Percentiles rank a stretch among this genome's conserved stretches.
Evolutionary conservation across 2,797 vertebrate species (phyloP).

Genomic region (Scyliorhinus canicula): DNA sequence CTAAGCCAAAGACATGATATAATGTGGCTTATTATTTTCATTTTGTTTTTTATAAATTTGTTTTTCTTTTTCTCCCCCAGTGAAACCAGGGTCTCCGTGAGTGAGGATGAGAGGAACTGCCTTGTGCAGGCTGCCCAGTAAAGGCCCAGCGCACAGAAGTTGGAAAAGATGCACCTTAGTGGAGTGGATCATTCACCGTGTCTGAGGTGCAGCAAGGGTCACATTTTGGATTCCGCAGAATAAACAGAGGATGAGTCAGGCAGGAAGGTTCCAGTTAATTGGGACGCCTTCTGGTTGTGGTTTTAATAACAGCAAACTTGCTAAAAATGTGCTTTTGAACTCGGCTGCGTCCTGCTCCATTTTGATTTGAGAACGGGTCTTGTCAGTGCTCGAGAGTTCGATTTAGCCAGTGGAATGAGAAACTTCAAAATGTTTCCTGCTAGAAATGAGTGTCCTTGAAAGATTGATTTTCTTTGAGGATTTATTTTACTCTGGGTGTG

Average conservation of each 20-base stretch:
- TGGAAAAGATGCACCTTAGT: neutral
- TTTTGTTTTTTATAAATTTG: neutral
- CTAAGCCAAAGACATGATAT: neutral
- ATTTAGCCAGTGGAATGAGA: neutral
- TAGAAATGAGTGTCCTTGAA: neutral
- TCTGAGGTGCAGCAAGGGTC: neutral
- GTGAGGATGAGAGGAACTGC: neutral
- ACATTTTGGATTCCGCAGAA: neutral
- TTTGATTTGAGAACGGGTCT: neutral
- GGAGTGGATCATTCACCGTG: neutral
- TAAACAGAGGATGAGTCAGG: neutral
- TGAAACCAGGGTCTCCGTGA: neutral
- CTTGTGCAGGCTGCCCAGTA: neutral
- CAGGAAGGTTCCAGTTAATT: neutral
- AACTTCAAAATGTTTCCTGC: neutral
- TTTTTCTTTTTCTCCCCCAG: neutral
- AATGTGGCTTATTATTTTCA: too few relatives aligned
- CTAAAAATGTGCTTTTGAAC: constrained; percentile 11
- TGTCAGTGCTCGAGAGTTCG: neutral
- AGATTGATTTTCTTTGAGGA: neutral
- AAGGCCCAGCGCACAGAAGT: too few relatives aligned
- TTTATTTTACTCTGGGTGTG: neutral
- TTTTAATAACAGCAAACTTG: neutral
- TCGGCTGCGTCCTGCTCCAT: neutral
- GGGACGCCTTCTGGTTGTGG: neutral